Evolutionary conservation across 1,140 invertebrate species (phyloP).

Genomic region (Littorina saxatilis): DNA sequence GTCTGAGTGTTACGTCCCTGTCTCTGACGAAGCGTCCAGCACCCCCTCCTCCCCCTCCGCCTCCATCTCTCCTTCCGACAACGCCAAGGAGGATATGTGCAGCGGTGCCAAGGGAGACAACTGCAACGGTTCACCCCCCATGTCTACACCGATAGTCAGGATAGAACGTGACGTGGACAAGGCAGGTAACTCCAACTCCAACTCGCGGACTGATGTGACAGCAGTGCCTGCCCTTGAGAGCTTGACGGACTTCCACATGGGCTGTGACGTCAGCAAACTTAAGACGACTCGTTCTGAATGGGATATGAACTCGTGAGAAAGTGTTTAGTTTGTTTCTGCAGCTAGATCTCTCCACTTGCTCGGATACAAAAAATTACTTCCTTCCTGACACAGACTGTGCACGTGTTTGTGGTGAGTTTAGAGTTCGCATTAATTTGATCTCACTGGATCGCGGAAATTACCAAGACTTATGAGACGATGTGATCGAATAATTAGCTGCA

Average conservation of each 20-base stretch:
- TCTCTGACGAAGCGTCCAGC: neutral
- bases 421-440: too few relatives aligned
- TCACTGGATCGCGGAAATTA: too few relatives aligned
- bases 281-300: neutral
- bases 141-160: neutral
- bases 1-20: constrained; percentile 31
- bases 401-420: too few relatives aligned
- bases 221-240: constrained; percentile 21
- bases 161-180: neutral
- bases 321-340: too few relatives aligned
- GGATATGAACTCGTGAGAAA: too few relatives aligned
- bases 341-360: too few relatives aligned
- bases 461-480: too few relatives aligned
- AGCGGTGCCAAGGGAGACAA: neutral
- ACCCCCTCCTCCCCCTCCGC: neutral
- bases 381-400: too few relatives aligned
- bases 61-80: neutral
- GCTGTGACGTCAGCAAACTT: constrained; percentile 7
- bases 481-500: too few relatives aligned
- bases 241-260: constrained; percentile 32
- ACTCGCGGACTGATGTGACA: neutral
- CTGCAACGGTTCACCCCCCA: constrained; percentile 20
- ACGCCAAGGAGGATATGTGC: neutral
- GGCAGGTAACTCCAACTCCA: neutral
- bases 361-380: too few relatives aligned